phyloP scores from a whole-genome alignment of 2,113 vertebrate species.

The Uropsilus gracilis region DNA sequence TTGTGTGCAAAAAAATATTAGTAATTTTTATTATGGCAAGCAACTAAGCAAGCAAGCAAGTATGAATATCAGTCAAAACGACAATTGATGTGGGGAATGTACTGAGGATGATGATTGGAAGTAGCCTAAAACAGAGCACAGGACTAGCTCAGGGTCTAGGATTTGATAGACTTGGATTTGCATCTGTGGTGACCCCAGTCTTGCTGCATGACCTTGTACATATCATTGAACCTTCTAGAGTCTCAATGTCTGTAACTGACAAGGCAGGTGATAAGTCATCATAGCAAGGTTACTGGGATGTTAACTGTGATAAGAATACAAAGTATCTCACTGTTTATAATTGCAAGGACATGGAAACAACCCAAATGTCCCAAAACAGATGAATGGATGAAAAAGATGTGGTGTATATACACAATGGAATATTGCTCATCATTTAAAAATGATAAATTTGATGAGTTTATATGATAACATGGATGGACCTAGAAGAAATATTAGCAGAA shows the following conservation, averaged over 20 bases:
- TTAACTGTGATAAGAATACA: background rate
- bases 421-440: too few species aligned
- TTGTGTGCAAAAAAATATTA: background rate
- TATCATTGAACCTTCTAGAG: background rate
- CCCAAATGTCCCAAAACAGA: too few species aligned
- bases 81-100: background rate
- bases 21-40: background rate
- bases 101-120: background rate
- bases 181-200: background rate
- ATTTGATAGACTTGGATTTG: background rate
- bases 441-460: too few species aligned
- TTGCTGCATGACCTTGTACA: background rate
- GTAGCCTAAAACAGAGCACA: background rate
- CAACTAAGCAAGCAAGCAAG: background rate
- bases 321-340: too few species aligned
- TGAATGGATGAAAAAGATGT: too few species aligned
- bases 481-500: too few species aligned
- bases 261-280: background rate
- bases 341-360: too few species aligned
- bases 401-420: too few species aligned
- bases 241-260: background rate
- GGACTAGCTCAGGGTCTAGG: background rate
- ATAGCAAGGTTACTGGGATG: background rate
- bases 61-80: background rate
- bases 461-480: too few species aligned